Evolutionary conservation across 2,888 invertebrate genomes (phyloP).

Genomic region (Synanthedon vespiformis): DNA sequence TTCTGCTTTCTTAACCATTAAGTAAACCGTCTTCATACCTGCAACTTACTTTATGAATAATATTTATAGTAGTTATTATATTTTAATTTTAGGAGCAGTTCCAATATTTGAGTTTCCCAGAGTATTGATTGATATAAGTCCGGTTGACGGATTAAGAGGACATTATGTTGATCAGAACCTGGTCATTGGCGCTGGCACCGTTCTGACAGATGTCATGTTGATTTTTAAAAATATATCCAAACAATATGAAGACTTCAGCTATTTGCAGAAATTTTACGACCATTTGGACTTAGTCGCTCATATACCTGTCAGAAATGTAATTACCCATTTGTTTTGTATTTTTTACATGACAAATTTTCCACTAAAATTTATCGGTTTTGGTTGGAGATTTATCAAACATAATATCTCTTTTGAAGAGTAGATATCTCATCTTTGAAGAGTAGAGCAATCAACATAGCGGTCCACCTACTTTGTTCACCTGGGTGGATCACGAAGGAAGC

Average conservation of each 20-base stretch:
- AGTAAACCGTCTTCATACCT: no score
- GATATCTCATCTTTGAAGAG: no score
- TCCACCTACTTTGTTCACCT: no score
- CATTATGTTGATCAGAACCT: slow-evolving; percentile 51
- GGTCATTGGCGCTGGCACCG: slow-evolving; percentile 72
- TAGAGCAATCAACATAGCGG: no score
- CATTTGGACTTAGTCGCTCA: slow-evolving; percentile 80
- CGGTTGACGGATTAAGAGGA: slow-evolving; percentile 66
- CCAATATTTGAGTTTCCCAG: slow-evolving; percentile 50
- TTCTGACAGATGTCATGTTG: slow-evolving; percentile 67
- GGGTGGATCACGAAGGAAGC: no score
- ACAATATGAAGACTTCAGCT: slow-evolving; percentile 58
- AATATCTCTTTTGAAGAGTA: no score
- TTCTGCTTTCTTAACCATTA: no score
- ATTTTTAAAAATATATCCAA: slow-evolving; percentile 44
- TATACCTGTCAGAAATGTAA: slow-evolving; percentile 79
- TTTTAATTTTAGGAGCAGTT: slow-evolving; percentile 42
- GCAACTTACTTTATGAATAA: neutral
- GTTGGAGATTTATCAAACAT: no score
- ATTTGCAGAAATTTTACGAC: slow-evolving; percentile 70
- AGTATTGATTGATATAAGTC: slow-evolving; percentile 74
- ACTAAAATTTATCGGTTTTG: no score
- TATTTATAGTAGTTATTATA: neutral
- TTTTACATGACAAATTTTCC: no score
- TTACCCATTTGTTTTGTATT: slow-evolving; percentile 13